These are phyloP conservation scores for Morphnarchus princeps DNA, from an alignment of 2,113 vertebrate genomes.

Conservation along the genomic window DNA sequence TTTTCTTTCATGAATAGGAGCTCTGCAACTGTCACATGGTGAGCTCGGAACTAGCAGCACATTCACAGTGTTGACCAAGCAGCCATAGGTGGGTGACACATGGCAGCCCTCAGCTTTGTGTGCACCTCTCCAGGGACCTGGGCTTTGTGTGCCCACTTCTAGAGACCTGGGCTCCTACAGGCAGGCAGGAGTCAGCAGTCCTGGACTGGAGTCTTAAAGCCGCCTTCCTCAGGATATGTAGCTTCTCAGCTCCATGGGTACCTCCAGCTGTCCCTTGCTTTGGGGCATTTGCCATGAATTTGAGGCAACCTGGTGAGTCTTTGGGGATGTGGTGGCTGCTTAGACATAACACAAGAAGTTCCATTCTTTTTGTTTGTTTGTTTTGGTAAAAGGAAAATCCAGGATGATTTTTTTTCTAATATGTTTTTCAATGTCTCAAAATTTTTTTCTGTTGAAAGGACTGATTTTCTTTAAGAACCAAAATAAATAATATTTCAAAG, in stretches of 20 bases:
- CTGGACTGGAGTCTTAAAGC: background rate
- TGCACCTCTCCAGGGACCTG: background rate
- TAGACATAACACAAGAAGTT: background rate
- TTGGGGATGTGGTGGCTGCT: background rate
- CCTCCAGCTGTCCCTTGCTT: background rate
- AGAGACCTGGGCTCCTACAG: background rate
- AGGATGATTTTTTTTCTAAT: background rate
- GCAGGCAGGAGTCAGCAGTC: background rate
- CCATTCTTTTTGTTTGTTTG: background rate
- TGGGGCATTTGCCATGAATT: background rate
- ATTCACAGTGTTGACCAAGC: background rate
- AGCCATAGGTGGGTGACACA: rapidly evolving
- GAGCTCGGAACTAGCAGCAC: background rate
- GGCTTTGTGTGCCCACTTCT: background rate
- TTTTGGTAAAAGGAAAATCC: background rate
- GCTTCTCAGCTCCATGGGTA: background rate
- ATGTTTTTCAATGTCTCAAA: background rate
- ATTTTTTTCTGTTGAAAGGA: background rate
- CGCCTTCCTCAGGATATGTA: background rate
- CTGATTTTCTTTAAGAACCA: background rate
- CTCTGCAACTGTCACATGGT: background rate
- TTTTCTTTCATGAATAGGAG: background rate
- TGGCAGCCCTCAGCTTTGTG: background rate
- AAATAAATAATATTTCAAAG: background rate
- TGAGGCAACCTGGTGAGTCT: background rate